Percentiles rank a stretch among this genome's conserved stretches.
phyloP scores from a whole-genome alignment of 2,113 vertebrate genomes.

The Erythrocebus patas region DNA sequence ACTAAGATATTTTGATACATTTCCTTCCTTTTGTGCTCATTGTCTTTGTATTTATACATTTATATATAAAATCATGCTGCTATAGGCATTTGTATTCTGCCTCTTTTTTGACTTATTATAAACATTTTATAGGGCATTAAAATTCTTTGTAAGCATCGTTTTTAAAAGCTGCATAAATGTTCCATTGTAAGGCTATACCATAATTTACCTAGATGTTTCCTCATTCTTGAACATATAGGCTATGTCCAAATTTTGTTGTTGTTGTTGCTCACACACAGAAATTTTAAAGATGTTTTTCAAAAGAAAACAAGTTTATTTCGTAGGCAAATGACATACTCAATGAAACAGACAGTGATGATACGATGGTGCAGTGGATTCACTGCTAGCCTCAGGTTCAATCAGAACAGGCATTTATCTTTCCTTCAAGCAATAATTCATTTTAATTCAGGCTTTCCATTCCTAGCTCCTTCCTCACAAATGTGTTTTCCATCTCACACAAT shows the following conservation, averaged over 20 bases:
- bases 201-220: conserved; percentile 58
- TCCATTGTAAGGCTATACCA: conserved; percentile 45
- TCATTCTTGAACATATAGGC: conserved; percentile 44
- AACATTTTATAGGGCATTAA: conserved; percentile 68
- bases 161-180: conserved; percentile 69
- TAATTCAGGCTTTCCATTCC: conserved; percentile 57
- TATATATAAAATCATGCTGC: conserved; percentile 56
- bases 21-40: conserved; percentile 30
- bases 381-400: conserved; percentile 26
- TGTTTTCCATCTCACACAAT: conserved; percentile 58
- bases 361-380: background rate
- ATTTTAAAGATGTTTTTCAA: conserved; percentile 59
- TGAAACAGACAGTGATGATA: conserved; percentile 52
- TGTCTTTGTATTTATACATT: conserved; percentile 64
- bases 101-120: conserved; percentile 62
- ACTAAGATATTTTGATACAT: conserved; percentile 57
- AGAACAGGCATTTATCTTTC: conserved; percentile 62
- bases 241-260: background rate
- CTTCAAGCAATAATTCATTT: conserved; percentile 64
- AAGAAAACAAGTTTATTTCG: conserved; percentile 55
- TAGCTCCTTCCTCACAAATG: conserved; percentile 52
- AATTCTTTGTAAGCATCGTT: conserved; percentile 64
- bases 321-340: conserved; percentile 54
- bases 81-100: conserved; percentile 55
- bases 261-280: conserved; percentile 26